Conservation (phyloP, 2,797 vertebrate species). For the Sorex maritimensis region DNA sequence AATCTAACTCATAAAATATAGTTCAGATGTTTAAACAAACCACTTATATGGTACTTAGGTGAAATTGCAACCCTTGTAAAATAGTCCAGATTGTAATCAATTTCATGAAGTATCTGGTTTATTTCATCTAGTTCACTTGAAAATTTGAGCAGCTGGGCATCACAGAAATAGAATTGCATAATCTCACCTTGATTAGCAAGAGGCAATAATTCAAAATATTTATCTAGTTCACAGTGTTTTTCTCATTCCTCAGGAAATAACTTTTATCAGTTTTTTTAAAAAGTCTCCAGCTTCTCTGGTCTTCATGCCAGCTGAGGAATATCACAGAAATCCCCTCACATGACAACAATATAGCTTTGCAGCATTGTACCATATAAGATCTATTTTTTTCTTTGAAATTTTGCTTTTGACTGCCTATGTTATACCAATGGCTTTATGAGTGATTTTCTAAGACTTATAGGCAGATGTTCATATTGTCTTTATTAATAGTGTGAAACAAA, state of each 20-base stretch:
- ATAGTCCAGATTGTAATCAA: constrained; percentile 70
- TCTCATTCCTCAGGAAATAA: constrained; percentile 43
- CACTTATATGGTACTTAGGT: constrained; percentile 73
- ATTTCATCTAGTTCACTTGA: constrained; percentile 65
- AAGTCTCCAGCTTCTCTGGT: not conserved
- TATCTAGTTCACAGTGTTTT: constrained; percentile 46
- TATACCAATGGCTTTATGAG: constrained; percentile 2
- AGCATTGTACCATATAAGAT: constrained; percentile 13
- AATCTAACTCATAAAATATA: constrained; percentile 78
- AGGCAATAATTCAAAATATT: constrained; percentile 60
- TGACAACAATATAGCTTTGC: not conserved
- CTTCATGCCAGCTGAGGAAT: not conserved
- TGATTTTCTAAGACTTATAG: not conserved
- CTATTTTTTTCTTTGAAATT: not conserved
- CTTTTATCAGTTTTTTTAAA: constrained; percentile 5
- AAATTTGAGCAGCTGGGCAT: constrained; percentile 52
- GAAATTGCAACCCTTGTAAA: constrained; percentile 76
- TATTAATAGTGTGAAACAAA: not conserved
- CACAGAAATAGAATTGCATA: constrained; percentile 37
- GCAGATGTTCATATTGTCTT: not conserved
- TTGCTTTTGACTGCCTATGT: constrained; percentile 20
- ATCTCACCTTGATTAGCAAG: constrained; percentile 48
- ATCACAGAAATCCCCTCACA: not conserved
- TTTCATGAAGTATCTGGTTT: constrained; percentile 74
- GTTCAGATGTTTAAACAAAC: constrained; percentile 79